These are phyloP conservation scores for Falcaria lacertinaria DNA, from an alignment of 2,888 invertebrate species.

Conservation along the genomic window DNA sequence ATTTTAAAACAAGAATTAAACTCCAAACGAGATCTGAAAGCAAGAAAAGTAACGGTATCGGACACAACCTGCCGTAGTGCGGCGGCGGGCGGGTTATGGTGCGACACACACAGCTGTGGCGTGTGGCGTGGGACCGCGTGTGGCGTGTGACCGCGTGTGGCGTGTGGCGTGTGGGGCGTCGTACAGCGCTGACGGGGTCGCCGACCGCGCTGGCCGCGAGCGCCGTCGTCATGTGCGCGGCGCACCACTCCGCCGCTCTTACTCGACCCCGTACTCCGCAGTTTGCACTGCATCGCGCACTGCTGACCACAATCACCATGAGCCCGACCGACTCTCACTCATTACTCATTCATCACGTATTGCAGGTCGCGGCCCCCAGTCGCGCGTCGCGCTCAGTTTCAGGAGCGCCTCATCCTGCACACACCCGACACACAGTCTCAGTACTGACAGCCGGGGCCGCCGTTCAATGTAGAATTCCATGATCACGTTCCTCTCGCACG, in stretches of 20 bases:
- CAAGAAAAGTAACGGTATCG: constrained; percentile 52
- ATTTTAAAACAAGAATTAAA: constrained; percentile 43
- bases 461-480: no score
- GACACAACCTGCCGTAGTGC: constrained; percentile 33
- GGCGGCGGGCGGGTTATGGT: not conserved
- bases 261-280: not conserved
- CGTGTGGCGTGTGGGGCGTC: no score
- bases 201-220: constrained; percentile 15
- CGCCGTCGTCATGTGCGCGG: constrained; percentile 27
- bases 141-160: no score
- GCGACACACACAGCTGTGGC: constrained; percentile 5
- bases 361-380: no score
- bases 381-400: no score
- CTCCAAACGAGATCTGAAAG: constrained; percentile 50
- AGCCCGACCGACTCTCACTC: no score
- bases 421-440: no score
- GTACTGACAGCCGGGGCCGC: no score
- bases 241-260: constrained; percentile 1
- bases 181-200: constrained; percentile 5
- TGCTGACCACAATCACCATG: not conserved
- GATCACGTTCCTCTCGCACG: no score
- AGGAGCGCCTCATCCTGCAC: no score
- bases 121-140: no score
- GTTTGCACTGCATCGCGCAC: not conserved
- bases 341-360: no score